phyloP scores from a whole-genome alignment of 2,113 vertebrate species.

The Mormoops blainvillei region DNA sequence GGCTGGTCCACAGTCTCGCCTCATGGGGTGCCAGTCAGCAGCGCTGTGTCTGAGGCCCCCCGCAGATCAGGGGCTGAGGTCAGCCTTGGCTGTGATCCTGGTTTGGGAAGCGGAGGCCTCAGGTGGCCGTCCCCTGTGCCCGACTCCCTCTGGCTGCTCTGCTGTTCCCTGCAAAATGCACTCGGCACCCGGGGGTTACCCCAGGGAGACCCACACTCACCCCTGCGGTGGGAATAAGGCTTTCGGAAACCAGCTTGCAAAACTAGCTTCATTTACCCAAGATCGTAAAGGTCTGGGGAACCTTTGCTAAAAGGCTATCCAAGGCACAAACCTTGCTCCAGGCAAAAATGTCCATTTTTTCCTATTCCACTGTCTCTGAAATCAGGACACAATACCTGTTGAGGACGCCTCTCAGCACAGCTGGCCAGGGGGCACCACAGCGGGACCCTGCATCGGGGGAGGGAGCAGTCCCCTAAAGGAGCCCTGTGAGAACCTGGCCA shows the following conservation, averaged over 20 bases:
- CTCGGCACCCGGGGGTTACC: fast-evolving
- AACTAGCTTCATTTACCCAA: background rate
- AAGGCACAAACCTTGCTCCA: background rate
- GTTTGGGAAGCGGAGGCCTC: fast-evolving
- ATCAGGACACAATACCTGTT: background rate
- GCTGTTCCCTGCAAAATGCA: background rate
- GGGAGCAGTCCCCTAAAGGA: fast-evolving
- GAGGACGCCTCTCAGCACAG: fast-evolving
- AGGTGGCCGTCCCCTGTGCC: fast-evolving
- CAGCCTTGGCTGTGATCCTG: background rate
- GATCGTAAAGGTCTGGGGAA: fast-evolving
- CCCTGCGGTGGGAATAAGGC: background rate
- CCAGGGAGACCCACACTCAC: background rate
- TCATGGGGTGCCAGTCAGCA: fast-evolving
- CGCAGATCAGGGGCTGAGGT: background rate
- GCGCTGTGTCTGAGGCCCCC: fast-evolving
- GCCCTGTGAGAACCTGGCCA: background rate
- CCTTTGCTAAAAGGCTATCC: background rate
- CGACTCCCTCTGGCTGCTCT: fast-evolving
- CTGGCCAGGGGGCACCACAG: background rate
- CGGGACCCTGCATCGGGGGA: fast-evolving
- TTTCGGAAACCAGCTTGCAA: background rate
- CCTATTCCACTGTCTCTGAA: background rate
- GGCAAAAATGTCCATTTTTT: background rate
- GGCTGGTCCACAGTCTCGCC: background rate